These are phyloP conservation scores for Pseudobourletiella spinata DNA, from an alignment of 1,140 invertebrate genomes.

Conservation along the genomic window DNA sequence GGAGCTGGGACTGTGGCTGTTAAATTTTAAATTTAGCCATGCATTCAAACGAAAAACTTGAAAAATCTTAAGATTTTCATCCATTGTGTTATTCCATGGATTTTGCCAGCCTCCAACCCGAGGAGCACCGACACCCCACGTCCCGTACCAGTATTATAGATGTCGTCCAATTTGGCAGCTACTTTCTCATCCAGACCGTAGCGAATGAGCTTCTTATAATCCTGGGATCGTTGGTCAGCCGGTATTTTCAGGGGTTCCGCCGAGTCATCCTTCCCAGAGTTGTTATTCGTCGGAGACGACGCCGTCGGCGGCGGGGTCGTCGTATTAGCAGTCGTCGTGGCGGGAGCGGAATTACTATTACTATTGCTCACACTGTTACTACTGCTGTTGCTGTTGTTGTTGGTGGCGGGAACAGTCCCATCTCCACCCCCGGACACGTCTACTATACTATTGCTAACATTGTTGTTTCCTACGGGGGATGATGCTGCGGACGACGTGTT, in stretches of 20 bases:
- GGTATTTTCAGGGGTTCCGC: conserved; percentile 15
- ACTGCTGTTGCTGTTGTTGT: too few species aligned
- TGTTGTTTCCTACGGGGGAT: background rate
- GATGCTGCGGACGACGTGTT: background rate
- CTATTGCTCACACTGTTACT: too few species aligned
- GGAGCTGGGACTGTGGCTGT: conserved; percentile 21
- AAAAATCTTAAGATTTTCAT: too few species aligned
- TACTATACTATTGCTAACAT: conserved; percentile 18
- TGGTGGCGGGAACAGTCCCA: background rate
- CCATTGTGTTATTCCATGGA: background rate
- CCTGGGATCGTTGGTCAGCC: conserved; percentile 25
- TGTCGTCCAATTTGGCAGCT: conserved; percentile 88
- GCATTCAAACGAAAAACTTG: too few species aligned
- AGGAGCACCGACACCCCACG: background rate
- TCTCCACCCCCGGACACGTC: conserved; percentile 24
- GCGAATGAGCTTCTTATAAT: conserved; percentile 30
- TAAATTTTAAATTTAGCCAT: too few species aligned
- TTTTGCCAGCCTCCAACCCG: background rate
- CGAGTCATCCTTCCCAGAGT: conserved; percentile 10
- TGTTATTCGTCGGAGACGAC: background rate
- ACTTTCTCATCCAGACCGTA: conserved; percentile 74
- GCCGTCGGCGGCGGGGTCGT: too few species aligned
- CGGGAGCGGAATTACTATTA: too few species aligned
- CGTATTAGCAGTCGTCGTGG: too few species aligned
- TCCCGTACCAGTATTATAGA: conserved; percentile 76